Evolutionary conservation across 2,888 invertebrate genomes (phyloP).

Genomic region (Autographa pulchrina): DNA sequence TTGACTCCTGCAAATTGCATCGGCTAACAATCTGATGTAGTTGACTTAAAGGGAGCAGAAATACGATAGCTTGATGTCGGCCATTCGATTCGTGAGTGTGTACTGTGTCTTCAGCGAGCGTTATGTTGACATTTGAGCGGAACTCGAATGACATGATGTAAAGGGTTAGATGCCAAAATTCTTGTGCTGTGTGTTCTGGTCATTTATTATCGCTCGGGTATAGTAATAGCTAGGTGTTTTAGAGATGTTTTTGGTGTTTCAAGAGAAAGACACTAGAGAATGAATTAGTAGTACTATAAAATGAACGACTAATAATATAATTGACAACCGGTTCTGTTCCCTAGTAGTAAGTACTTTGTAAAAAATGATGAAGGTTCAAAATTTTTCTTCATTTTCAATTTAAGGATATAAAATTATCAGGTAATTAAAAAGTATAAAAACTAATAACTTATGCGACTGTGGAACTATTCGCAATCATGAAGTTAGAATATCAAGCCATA

Average conservation of each 20-base stretch:
- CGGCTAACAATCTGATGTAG: slow-evolving; percentile 17
- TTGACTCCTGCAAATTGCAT: slow-evolving; percentile 32
- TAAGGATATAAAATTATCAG: too few relatives aligned
- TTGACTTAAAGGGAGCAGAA: slow-evolving; percentile 26
- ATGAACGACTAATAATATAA: too few relatives aligned
- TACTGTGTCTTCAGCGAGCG: background rate
- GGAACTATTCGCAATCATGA: background rate
- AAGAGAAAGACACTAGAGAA: too few relatives aligned
- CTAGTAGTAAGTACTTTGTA: too few relatives aligned
- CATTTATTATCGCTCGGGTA: too few relatives aligned
- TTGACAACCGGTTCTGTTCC: too few relatives aligned
- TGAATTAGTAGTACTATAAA: too few relatives aligned
- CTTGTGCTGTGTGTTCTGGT: background rate
- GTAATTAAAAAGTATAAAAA: too few relatives aligned
- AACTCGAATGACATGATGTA: background rate
- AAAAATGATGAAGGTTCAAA: too few relatives aligned
- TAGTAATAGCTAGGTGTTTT: too few relatives aligned
- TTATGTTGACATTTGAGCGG: background rate
- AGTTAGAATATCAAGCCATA: background rate
- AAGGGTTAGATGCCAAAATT: background rate
- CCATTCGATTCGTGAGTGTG: slow-evolving; percentile 15
- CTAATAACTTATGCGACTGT: background rate
- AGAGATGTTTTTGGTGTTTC: too few relatives aligned
- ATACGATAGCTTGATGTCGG: slow-evolving; percentile 43
- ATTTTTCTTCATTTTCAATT: too few relatives aligned